Conservation (phyloP, 2,888 invertebrate genomes). For the Salpingus planirostris region DNA sequence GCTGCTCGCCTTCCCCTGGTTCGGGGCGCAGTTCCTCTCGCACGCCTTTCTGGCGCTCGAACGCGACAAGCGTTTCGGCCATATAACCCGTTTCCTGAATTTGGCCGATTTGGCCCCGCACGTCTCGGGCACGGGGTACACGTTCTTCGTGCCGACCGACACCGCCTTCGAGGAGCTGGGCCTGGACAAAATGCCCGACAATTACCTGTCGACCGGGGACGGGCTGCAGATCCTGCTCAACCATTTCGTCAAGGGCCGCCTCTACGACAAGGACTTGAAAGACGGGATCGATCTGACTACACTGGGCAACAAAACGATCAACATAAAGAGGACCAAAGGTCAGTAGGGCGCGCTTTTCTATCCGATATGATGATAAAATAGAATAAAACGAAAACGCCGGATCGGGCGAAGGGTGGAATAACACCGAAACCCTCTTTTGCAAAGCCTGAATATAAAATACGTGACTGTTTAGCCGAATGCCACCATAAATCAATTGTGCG, state of each 20-base stretch:
- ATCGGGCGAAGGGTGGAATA: too few species aligned
- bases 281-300: slow-evolving; percentile 47
- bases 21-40: slow-evolving; percentile 54
- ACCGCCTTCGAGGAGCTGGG: slow-evolving; percentile 55
- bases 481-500: too few species aligned
- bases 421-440: too few species aligned
- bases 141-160: slow-evolving; percentile 62
- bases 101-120: slow-evolving; percentile 53
- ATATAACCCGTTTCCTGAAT: slow-evolving; percentile 54
- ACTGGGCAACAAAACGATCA: slow-evolving; percentile 49
- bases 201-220: slow-evolving; percentile 47
- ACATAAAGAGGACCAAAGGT: slow-evolving; percentile 44
- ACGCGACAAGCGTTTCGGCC: slow-evolving; percentile 46
- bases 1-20: slow-evolving; percentile 55
- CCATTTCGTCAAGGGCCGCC: slow-evolving; percentile 53
- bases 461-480: too few species aligned
- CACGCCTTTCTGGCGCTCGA: slow-evolving; percentile 54
- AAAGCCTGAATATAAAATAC: too few species aligned
- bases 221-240: slow-evolving; percentile 51
- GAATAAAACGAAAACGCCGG: too few species aligned
- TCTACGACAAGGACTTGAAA: slow-evolving; percentile 51
- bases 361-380: too few species aligned
- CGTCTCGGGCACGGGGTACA: slow-evolving; percentile 56
- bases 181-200: slow-evolving; percentile 49
- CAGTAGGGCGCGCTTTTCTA: slow-evolving; percentile 6